Evolutionary conservation across 1,140 invertebrate genomes (phyloP).

Genomic region (Ptiloglossa arizonensis): DNA sequence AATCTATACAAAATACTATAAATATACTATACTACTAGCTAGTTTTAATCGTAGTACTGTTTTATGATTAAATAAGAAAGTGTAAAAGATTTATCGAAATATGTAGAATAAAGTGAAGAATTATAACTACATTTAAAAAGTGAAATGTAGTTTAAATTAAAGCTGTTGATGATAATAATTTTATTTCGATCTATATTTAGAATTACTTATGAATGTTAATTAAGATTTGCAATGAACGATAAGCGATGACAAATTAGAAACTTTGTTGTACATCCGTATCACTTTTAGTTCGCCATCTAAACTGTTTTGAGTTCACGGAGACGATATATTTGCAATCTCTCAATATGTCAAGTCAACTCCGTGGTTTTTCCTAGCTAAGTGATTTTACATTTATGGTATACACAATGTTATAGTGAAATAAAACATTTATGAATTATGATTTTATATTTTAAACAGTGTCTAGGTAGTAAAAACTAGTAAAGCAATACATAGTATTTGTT

Average conservation of each 20-base stretch:
- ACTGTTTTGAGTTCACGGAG: not conserved
- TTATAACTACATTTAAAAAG: not conserved
- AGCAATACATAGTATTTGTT: not conserved
- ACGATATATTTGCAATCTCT: slow-evolving; percentile 46
- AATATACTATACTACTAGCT: not conserved
- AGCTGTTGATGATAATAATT: not conserved
- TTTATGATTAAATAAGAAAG: not conserved
- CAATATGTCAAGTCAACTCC: slow-evolving; percentile 50
- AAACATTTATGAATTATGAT: slow-evolving; percentile 4
- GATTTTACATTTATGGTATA: not conserved
- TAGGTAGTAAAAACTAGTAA: not conserved
- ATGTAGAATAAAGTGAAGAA: not conserved
- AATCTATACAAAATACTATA: not conserved
- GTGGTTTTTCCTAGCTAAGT: not conserved
- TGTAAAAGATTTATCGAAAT: not conserved
- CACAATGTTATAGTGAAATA: slow-evolving; percentile 4
- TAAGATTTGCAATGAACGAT: too few species aligned
- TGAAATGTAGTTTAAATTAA: not conserved
- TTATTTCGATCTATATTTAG: not conserved
- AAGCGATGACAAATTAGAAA: not conserved
- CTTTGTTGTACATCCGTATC: not conserved
- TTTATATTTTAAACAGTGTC: not conserved
- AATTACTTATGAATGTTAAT: too few species aligned
- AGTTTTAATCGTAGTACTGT: too few species aligned
- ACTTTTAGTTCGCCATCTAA: slow-evolving; percentile 15